Conservation (phyloP, 2,888 invertebrate species). For the Idaea biselata region DNA sequence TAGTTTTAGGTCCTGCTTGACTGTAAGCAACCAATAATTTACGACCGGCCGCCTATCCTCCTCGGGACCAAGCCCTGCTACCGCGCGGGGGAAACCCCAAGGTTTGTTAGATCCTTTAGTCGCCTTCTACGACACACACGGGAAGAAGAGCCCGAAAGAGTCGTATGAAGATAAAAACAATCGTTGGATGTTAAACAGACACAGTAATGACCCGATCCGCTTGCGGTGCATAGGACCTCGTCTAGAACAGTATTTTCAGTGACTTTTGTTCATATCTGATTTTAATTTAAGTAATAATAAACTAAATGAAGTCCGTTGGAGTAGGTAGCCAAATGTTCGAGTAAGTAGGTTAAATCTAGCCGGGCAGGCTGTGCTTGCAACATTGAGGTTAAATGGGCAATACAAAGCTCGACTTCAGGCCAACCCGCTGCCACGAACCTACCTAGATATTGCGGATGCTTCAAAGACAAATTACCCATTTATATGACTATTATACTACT, state of each 20-base stretch:
- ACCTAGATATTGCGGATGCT: constrained; percentile 22
- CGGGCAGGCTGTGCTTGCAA: constrained; percentile 15
- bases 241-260: background rate
- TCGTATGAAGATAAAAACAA: too few relatives aligned
- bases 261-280: background rate
- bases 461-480: constrained; percentile 16
- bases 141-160: too few relatives aligned
- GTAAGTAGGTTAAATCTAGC: constrained; percentile 32
- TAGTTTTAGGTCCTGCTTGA: too few relatives aligned
- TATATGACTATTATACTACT: background rate
- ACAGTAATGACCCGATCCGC: too few relatives aligned
- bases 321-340: background rate
- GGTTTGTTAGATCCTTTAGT: too few relatives aligned
- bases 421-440: background rate
- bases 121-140: too few relatives aligned
- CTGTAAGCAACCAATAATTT: too few relatives aligned
- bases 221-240: too few relatives aligned
- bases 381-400: constrained; percentile 34
- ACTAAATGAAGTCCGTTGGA: background rate
- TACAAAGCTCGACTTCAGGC: constrained; percentile 25
- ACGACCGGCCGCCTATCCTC: too few relatives aligned
- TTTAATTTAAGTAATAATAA: background rate
- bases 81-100: too few relatives aligned
- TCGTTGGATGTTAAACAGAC: too few relatives aligned
- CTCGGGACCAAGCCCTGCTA: too few relatives aligned